Conservation (phyloP, 2,888 invertebrate genomes). For the Chloroclysta siterata region DNA sequence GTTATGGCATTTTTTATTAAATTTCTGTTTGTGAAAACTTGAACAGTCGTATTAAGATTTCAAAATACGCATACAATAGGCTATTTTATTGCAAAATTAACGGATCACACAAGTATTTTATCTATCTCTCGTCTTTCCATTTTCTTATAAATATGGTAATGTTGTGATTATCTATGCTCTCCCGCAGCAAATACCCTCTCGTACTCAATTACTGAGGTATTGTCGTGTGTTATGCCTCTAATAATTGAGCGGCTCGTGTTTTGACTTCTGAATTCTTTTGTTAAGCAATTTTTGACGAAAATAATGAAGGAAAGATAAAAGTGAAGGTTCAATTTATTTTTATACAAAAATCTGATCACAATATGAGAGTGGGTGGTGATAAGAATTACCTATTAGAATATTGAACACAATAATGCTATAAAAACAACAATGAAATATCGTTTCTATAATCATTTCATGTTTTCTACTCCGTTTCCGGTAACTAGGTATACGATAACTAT, state of each 20-base stretch:
- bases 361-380: no score
- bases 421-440: no score
- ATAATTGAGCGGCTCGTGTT: constrained; percentile 4
- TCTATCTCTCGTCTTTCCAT: neutral
- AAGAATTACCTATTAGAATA: no score
- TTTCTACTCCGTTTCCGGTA: no score
- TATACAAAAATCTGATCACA: no score
- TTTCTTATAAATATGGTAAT: constrained; percentile 20
- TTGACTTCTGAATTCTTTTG: constrained; percentile 3
- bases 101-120: constrained; percentile 13
- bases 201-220: constrained; percentile 1
- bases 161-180: constrained; percentile 10
- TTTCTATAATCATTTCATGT: no score
- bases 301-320: neutral
- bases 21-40: no score
- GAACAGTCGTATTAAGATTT: no score
- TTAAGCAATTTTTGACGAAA: neutral
- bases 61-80: no score
- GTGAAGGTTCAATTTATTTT: neutral
- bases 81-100: neutral
- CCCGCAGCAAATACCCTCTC: neutral
- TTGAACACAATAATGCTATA: no score
- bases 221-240: constrained; percentile 11
- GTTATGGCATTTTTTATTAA: no score
- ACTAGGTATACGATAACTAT: no score